These are phyloP conservation scores for Venusia cambrica DNA, from an alignment of 2,888 invertebrate genomes.

Conservation along the genomic window DNA sequence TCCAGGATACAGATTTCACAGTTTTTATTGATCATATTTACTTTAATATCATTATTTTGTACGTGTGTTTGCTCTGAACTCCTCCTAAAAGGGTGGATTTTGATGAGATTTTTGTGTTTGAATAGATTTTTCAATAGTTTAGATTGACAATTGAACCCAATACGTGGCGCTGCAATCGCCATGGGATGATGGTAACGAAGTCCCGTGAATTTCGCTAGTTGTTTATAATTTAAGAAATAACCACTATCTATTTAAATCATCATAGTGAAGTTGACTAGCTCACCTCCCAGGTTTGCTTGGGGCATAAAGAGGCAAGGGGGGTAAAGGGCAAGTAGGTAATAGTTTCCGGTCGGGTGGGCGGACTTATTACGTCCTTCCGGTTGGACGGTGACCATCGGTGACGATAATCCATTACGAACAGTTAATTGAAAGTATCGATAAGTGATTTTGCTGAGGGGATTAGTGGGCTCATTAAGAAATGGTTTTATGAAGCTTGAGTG, in stretches of 20 bases:
- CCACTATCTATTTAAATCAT: neutral
- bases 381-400: constrained; percentile 39
- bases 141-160: no score
- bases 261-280: constrained; percentile 1
- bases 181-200: no score
- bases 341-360: constrained; percentile 54
- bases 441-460: constrained; percentile 38
- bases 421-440: constrained; percentile 54
- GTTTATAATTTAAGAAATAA: neutral
- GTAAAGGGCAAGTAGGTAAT: constrained; percentile 37
- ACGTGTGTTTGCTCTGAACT: no score
- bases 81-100: no score
- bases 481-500: constrained; percentile 17
- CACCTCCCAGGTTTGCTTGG: neutral
- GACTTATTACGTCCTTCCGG: constrained; percentile 58
- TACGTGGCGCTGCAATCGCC: no score
- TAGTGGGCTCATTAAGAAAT: constrained; percentile 14
- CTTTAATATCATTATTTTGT: no score
- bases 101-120: no score
- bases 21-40: no score
- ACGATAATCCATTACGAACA: constrained; percentile 44
- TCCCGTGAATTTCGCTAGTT: neutral
- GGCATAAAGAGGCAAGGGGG: constrained; percentile 20
- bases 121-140: no score
- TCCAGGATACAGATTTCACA: no score